Percentiles rank a stretch among this genome's conserved stretches.
Evolutionary conservation across 2,113 vertebrate species (phyloP).

Genomic region (Harpagus bidentatus): DNA sequence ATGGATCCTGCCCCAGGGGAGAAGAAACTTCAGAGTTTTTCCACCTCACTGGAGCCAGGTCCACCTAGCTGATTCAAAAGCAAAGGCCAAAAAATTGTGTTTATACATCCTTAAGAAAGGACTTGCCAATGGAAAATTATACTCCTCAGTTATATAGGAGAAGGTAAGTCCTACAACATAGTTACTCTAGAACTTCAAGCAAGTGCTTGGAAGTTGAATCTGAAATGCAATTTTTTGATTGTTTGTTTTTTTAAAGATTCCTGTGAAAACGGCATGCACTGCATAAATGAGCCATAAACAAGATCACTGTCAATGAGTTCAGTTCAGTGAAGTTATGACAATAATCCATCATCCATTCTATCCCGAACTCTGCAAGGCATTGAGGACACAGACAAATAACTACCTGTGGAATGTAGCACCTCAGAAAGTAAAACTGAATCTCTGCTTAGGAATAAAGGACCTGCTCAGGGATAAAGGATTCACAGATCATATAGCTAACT

Average conservation of each 20-base stretch:
- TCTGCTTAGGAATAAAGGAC: not conserved
- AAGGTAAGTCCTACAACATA: not conserved
- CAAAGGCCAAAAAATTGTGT: not conserved
- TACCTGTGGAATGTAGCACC: not conserved
- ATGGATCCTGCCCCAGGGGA: not conserved
- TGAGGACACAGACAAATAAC: not conserved
- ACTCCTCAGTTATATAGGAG: not conserved
- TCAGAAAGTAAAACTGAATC: not conserved
- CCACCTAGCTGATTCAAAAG: not conserved
- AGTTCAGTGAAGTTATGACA: not conserved
- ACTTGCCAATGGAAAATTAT: not conserved
- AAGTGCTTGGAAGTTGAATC: not conserved
- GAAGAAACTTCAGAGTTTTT: constrained; percentile 9
- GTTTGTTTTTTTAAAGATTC: not conserved
- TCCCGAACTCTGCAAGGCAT: not conserved
- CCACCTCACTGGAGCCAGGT: constrained; percentile 17
- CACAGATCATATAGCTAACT: not conserved
- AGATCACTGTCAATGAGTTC: not conserved
- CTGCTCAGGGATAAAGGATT: not conserved
- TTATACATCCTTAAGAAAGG: not conserved
- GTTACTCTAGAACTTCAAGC: not conserved
- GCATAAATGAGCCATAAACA: not conserved
- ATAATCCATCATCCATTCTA: not conserved
- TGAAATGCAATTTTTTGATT: not conserved
- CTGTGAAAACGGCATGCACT: not conserved